phyloP scores from a whole-genome alignment of 2,797 vertebrate genomes.

The Dryobates pubescens region DNA sequence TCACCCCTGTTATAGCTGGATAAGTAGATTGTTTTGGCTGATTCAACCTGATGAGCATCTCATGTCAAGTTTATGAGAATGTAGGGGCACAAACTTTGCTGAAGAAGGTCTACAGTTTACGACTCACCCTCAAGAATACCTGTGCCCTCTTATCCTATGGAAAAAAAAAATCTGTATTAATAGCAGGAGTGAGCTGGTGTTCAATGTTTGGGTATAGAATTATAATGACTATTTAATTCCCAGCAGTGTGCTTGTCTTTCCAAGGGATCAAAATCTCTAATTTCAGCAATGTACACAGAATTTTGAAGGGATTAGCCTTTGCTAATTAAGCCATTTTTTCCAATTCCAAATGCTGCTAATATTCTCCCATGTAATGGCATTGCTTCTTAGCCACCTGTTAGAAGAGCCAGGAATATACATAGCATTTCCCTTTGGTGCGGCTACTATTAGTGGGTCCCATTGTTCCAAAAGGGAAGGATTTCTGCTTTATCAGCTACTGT shows the following conservation, averaged over 20 bases:
- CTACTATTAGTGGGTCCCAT: neutral
- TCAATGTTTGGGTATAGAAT: neutral
- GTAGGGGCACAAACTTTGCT: neutral
- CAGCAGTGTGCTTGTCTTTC: neutral
- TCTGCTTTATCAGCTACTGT: neutral
- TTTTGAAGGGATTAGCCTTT: neutral
- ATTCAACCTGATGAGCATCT: neutral
- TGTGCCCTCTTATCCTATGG: too few relatives aligned
- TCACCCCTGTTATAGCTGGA: neutral
- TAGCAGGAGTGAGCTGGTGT: neutral
- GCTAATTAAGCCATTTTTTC: neutral
- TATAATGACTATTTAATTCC: neutral
- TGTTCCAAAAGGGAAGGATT: neutral
- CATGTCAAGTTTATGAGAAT: neutral
- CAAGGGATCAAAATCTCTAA: neutral
- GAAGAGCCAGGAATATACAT: neutral
- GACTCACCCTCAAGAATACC: neutral
- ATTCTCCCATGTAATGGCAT: neutral
- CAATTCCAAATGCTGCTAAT: neutral
- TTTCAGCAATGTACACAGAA: neutral
- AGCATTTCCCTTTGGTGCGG: neutral
- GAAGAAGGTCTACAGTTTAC: neutral
- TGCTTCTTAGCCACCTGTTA: neutral
- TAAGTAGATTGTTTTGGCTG: neutral
- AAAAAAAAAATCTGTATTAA: too few relatives aligned